Conservation (phyloP, 2,888 invertebrate genomes). For the Sympetrum striolatum region DNA sequence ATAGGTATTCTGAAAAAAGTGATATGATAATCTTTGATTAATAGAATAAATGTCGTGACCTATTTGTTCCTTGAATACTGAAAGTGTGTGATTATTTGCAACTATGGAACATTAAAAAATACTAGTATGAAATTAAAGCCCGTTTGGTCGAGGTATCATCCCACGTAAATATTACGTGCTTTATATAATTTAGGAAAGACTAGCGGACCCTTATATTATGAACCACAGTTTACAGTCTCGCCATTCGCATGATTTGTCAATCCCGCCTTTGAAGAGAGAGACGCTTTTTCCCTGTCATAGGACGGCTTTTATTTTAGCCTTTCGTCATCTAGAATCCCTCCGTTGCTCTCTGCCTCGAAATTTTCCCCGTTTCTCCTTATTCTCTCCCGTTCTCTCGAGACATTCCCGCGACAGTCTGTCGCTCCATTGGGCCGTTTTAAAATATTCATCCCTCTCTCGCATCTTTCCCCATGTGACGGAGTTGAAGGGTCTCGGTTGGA, state of each 20-base stretch:
- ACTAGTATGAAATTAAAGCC: too few relatives aligned
- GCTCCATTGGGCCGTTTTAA: slow-evolving; percentile 8
- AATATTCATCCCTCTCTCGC: slow-evolving; percentile 5
- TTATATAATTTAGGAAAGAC: too few relatives aligned
- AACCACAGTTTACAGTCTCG: too few relatives aligned
- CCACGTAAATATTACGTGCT: too few relatives aligned
- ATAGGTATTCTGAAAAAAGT: too few relatives aligned
- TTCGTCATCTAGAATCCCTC: background rate
- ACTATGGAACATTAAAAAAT: too few relatives aligned
- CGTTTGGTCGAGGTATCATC: too few relatives aligned
- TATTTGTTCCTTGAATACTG: too few relatives aligned
- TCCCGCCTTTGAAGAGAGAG: background rate
- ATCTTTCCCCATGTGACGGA: background rate
- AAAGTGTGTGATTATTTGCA: too few relatives aligned
- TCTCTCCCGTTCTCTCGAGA: background rate
- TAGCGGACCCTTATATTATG: too few relatives aligned
- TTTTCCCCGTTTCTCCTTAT: background rate
- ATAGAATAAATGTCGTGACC: too few relatives aligned
- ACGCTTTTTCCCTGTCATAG: background rate
- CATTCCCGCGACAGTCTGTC: slow-evolving; percentile 11
- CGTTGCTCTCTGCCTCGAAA: background rate
- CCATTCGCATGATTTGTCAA: background rate
- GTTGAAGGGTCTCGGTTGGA: background rate
- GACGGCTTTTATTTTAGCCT: background rate
- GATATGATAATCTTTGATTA: too few relatives aligned